Base-by-base conservation (phyloP, 2,888 invertebrate genomes). In the Aspidiotus destructor region DNA sequence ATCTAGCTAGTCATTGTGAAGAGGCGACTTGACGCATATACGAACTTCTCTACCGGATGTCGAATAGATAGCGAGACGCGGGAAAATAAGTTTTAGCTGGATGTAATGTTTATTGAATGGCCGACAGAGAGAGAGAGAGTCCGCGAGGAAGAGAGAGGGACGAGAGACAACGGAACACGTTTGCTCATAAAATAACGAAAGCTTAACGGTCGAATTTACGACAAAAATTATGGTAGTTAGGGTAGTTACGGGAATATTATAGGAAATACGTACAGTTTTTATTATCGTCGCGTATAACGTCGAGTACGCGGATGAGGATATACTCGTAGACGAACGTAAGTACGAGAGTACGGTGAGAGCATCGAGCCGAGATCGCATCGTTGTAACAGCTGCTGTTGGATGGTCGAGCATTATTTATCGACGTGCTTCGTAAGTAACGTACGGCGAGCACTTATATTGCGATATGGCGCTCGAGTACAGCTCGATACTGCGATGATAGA, bases 141-240 rank as follows among this genome's bases (percentile, higher is more conserved):
- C 11, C 44, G 60, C 40, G 61, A 41, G 68, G 41, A 9, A 62
- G 44, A 41, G 44, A 61, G 48, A 54, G 69, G 41, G 60, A 41
- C 41, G 15, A 15, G 61, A 69, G 67, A 69, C 68, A 61, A 53
- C 28, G 63, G 68, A 69, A 53, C 62, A 58, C 57, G 57, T 58
- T 40, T 40, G 44, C 65, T 58, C 17, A 58, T 65, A 65, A 65
- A 65, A 65, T 65, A 65, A 65, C 65, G 28, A 28, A 28, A 28
- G 65, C 65, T 65, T 65, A 65, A 65, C 65, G 65, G 57, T 65
- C 65, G 65, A 65, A 65, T 65, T 65, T 65, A 65, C 58, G 65
- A 58, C 57, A 65, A 65, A 65, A 65, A 65, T 65, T 65, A 65
- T 58, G 65, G 65, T 65, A 65, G 65, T 65, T 65, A 65, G 57